Percentiles rank a stretch among this genome's conserved stretches.
Conservation (phyloP, 2,113 vertebrate species). For the Corythornis vintsioides region DNA sequence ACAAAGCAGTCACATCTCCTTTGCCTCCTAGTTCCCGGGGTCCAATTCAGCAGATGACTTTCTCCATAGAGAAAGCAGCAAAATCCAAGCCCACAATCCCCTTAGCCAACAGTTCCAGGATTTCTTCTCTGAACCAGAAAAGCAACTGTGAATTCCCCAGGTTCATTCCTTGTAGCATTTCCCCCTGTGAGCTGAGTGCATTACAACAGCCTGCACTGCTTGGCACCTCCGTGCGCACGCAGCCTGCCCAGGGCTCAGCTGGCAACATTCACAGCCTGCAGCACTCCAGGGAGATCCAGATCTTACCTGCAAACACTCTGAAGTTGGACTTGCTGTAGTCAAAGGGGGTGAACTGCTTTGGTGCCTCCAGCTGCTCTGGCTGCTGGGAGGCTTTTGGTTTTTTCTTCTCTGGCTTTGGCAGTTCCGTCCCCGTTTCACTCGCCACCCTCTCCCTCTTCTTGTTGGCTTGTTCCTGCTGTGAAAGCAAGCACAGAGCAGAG, state of each 20-base stretch:
- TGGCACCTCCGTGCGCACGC: not conserved
- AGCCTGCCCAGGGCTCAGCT: not conserved
- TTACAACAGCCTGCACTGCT: not conserved
- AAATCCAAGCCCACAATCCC: not conserved
- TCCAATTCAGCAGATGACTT: not conserved
- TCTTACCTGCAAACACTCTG: conserved; percentile 89
- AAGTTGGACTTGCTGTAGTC: conserved; percentile 93
- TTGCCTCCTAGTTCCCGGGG: not conserved
- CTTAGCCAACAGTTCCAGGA: not conserved
- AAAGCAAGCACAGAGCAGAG: not conserved
- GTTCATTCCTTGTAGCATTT: not conserved
- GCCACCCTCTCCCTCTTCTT: conserved; percentile 81
- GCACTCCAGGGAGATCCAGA: not conserved
- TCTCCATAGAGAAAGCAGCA: not conserved
- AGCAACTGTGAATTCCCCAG: not conserved
- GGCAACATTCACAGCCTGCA: not conserved
- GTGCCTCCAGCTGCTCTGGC: conserved; percentile 39
- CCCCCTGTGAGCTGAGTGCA: not conserved
- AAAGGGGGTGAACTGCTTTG: conserved; percentile 83
- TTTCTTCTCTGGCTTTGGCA: conserved; percentile 83
- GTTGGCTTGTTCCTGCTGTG: conserved; percentile 75
- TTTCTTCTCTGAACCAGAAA: not conserved
- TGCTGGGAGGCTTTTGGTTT: conserved; percentile 74
- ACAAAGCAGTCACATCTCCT: not conserved
- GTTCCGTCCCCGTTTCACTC: conserved; percentile 69